Evolutionary conservation across 2,113 vertebrate species (phyloP).

Genomic region (Oreotrochilus melanogaster): DNA sequence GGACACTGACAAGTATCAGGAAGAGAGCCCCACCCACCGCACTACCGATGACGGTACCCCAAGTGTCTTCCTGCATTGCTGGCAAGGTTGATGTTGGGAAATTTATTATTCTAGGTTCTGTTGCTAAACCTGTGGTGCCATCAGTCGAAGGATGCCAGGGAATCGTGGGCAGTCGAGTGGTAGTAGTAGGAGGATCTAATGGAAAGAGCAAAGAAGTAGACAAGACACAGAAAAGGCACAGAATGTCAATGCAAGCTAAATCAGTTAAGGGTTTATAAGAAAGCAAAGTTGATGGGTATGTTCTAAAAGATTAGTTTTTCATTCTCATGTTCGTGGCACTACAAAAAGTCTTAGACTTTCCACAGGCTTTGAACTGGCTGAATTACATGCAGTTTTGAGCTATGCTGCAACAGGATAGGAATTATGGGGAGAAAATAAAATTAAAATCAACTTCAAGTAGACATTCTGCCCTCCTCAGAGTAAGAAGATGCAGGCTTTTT

Average conservation of each 20-base stretch:
- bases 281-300: constrained; percentile 79
- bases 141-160: constrained; percentile 81
- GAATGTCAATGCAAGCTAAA: constrained; percentile 93
- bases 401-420: neutral
- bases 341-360: neutral
- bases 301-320: constrained; percentile 81
- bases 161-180: constrained; percentile 86
- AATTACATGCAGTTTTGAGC: neutral
- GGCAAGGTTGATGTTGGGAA: constrained; percentile 88
- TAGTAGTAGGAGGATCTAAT: constrained; percentile 98
- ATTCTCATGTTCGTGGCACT: constrained; percentile 71
- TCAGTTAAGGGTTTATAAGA: constrained; percentile 85
- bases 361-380: neutral
- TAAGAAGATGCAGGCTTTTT: neutral
- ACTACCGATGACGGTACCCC: constrained; percentile 89
- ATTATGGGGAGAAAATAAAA: neutral
- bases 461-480: neutral
- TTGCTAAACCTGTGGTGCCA: constrained; percentile 83
- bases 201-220: constrained; percentile 86
- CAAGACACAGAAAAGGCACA: constrained; percentile 91
- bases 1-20: constrained; percentile 86
- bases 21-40: constrained; percentile 91
- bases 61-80: constrained; percentile 84
- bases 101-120: constrained; percentile 79
- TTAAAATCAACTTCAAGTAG: neutral